phyloP scores from a whole-genome alignment of 2,888 invertebrate species.

The Melipona beecheii region DNA sequence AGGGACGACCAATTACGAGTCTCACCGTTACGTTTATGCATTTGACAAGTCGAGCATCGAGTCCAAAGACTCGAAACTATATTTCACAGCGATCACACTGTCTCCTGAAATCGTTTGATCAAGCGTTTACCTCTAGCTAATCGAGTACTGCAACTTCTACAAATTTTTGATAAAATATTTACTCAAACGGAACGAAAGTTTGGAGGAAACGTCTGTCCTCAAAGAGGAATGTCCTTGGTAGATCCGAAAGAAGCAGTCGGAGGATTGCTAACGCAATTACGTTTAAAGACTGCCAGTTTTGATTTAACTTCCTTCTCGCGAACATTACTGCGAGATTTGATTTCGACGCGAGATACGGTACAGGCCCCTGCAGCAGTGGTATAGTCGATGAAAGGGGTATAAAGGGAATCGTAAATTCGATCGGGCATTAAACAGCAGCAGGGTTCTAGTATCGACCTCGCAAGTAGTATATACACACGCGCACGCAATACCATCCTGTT shows the following conservation, averaged over 20 bases:
- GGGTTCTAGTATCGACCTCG: neutral
- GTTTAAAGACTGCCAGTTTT: neutral
- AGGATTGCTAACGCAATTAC: neutral
- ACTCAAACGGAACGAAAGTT: neutral
- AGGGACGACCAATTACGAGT: no score
- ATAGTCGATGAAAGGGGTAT: neutral
- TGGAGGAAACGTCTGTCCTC: neutral
- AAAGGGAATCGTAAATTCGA: constrained; percentile 13
- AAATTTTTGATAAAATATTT: neutral
- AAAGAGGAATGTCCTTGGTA: neutral
- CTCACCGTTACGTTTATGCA: no score
- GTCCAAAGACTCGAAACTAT: no score
- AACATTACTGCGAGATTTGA: neutral
- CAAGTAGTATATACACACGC: neutral
- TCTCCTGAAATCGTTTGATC: no score
- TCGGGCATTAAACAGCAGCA: constrained; percentile 7
- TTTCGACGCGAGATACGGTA: neutral
- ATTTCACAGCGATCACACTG: no score
- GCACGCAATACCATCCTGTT: neutral
- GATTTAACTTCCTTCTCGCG: neutral
- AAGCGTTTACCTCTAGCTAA: no score
- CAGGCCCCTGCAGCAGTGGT: neutral
- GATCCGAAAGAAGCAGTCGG: neutral
- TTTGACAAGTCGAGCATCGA: no score
- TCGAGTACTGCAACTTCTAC: neutral